Evolutionary conservation across 2,888 invertebrate genomes (phyloP), one percentile per base, ranked within the genome.

Genomic region (Hyposoter didymator): DNA sequence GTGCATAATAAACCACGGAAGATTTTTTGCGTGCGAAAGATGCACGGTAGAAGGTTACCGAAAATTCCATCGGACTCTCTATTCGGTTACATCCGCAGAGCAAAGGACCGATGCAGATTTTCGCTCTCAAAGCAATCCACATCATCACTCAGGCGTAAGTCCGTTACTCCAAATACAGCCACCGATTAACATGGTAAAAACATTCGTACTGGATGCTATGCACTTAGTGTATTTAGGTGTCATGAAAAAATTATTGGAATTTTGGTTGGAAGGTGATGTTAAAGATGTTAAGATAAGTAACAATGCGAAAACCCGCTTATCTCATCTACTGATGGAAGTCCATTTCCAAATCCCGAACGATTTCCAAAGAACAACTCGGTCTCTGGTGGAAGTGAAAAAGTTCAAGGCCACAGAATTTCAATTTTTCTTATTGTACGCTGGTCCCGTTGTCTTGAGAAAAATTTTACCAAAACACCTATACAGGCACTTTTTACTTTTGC

Each of bases 21-120:
- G 82, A 22, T 79, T 49, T 69, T 73, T 35, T 35, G 78, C 82
- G n/a, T 87, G 82, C 67, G 87, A 87, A 32, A 32, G 87, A 47
- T 87, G 86, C 43, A 81, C 49, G 6, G 72, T 85, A 14, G 2
- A 19, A 35, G 85, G 87, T 59, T 45, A 47, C 62, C 47, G 73
- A 49, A 76, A 80, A 72, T 52, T 75, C 45, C 19, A 47, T 64
- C 67, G 73, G 28, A 81, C 64, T 28, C 72, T 78, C 32, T 85
- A 78, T 74, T 66, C 76, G 22, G 59, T 47, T 32, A 64, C 69
- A n/a, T 64, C 78, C 17, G 62, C 19, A 75, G 43, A 5, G 70
- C 14, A 39, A 49, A 66, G 85, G 32, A 78, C 55, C 19, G 74
- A 85, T 69, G 67, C 28, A 69, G 32, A 72, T 52, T 85, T 85